phyloP scores from a whole-genome alignment of 2,888 invertebrate genomes.

The Dorcus hopei region DNA sequence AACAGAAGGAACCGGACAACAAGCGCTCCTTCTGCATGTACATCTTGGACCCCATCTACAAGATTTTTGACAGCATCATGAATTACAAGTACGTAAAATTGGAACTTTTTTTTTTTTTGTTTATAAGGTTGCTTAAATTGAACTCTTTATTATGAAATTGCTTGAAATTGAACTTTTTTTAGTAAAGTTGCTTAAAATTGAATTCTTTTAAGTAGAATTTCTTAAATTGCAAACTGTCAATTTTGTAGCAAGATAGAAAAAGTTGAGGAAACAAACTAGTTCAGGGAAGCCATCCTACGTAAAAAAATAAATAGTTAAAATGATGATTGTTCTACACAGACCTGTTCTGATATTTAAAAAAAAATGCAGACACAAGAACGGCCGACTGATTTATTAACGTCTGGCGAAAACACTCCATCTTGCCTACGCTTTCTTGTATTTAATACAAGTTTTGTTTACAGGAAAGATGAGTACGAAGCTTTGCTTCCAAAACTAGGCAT shows the following conservation, averaged over 20 bases:
- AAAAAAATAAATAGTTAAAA: slow-evolving; percentile 10
- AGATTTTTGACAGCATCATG: slow-evolving; percentile 73
- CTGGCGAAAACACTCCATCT: background rate
- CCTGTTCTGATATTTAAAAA: slow-evolving; percentile 43
- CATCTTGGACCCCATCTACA: slow-evolving; percentile 98
- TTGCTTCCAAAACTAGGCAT: slow-evolving; percentile 90
- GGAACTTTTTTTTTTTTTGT: background rate
- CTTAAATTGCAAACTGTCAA: too few species aligned
- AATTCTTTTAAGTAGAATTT: too few species aligned
- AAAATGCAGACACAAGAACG: slow-evolving; percentile 58
- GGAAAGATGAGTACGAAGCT: slow-evolving; percentile 88
- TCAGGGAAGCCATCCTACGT: too few species aligned
- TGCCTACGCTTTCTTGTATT: background rate
- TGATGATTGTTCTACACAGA: slow-evolving; percentile 57
- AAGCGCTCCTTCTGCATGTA: slow-evolving; percentile 99
- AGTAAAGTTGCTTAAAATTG: background rate
- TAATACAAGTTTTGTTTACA: slow-evolving; percentile 41
- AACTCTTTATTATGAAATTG: background rate
- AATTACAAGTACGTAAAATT: slow-evolving; percentile 44
- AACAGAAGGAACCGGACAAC: slow-evolving; percentile 85
- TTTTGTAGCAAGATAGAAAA: too few species aligned
- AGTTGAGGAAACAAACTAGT: too few species aligned
- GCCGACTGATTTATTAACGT: slow-evolving; percentile 52
- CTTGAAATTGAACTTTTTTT: background rate
- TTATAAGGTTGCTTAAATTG: background rate